A percentile compares a stretch with the other conserved stretches of the same genome.
phyloP scores from a whole-genome alignment of 2,888 invertebrate species.

The Temnothorax rugatulus region DNA sequence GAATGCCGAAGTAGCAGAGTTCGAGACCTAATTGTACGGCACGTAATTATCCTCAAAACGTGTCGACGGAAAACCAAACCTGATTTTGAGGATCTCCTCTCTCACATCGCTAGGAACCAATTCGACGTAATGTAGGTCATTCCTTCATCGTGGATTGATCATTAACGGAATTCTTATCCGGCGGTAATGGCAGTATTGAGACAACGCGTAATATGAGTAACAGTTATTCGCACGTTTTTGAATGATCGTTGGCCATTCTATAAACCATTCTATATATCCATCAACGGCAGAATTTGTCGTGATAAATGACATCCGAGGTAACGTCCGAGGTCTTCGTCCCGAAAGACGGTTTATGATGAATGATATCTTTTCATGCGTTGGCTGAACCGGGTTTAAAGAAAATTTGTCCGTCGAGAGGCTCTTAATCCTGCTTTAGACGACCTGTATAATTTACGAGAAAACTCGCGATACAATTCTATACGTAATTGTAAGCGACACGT shows the following conservation, averaged over 20 bases:
- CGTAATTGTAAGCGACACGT: background rate
- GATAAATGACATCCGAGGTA: slow-evolving; percentile 32
- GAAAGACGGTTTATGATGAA: slow-evolving; percentile 11
- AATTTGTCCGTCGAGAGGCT: background rate
- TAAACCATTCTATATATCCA: slow-evolving; percentile 17
- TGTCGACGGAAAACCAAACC: background rate
- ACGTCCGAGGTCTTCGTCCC: background rate
- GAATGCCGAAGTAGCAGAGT: background rate
- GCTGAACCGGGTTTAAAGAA: background rate
- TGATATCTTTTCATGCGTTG: background rate
- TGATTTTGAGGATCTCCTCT: background rate
- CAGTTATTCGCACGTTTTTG: background rate
- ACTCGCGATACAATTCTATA: background rate
- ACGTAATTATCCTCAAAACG: slow-evolving; percentile 15
- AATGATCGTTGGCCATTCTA: too few relatives aligned
- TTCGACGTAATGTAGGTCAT: background rate
- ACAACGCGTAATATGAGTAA: background rate
- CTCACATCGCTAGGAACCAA: background rate
- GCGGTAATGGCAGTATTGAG: background rate
- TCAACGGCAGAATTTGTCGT: slow-evolving; percentile 41
- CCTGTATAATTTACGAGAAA: background rate
- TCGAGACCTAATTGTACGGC: background rate
- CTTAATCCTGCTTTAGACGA: background rate
- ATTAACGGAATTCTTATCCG: background rate
- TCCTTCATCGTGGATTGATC: background rate